A percentile compares a stretch with the other conserved stretches of the same genome.
Evolutionary conservation across 2,113 vertebrate species (phyloP).

Genomic region (Ploceus nigricollis): DNA sequence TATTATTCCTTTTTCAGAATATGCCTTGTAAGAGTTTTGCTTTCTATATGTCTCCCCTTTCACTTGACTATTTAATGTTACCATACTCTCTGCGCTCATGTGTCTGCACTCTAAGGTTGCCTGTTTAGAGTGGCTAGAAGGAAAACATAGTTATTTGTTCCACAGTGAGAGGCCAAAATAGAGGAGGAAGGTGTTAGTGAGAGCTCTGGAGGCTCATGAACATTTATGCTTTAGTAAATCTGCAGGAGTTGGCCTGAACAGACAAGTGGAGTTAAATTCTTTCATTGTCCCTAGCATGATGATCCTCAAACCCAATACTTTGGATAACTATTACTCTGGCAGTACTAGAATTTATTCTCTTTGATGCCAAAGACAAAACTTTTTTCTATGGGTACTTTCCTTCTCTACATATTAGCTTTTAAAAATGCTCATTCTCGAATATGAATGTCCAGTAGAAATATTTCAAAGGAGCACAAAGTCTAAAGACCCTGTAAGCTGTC

Average conservation of each 20-base stretch:
- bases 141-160: neutral
- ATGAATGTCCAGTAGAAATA: neutral
- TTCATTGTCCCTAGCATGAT: neutral
- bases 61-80: neutral
- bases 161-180: neutral
- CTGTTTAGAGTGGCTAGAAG: neutral
- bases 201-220: neutral
- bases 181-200: neutral
- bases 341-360: neutral
- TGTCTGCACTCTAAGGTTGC: neutral
- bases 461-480: neutral
- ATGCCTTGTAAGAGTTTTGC: neutral
- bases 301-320: neutral
- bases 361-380: neutral
- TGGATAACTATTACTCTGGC: neutral
- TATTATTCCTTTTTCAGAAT: neutral
- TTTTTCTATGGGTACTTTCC: neutral
- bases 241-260: neutral
- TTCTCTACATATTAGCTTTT: neutral
- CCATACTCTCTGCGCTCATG: neutral
- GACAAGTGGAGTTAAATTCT: neutral
- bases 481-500: neutral
- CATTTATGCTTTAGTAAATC: neutral
- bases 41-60: neutral
- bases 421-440: neutral